Base-by-base conservation (phyloP, 2,113 vertebrate genomes). In the Geococcyx californianus region DNA sequence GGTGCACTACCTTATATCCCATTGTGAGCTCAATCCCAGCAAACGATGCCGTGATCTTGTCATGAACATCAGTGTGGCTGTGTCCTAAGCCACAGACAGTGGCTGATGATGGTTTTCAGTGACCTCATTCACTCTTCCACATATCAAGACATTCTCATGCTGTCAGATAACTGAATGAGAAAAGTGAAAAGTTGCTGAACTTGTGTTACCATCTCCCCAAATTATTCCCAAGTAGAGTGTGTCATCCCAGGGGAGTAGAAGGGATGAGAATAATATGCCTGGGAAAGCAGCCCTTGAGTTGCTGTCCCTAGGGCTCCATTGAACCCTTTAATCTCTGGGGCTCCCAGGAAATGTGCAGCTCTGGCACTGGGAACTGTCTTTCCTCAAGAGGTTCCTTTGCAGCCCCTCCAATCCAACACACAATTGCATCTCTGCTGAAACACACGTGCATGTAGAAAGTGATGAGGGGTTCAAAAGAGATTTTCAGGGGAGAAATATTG, bases 381-480 rank as follows among this genome's bases (percentile, higher is more conserved):
- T 78, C 33, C 28, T 68, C 6, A 3, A 21, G 42, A 47, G 11
- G 60, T 40, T 78, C 9, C 16, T 54, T 63, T 0, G 0, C 49
- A 74, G 21, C 11, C 11, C 11, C 28, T 78, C 44, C 55, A 47
- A 21, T 31, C 47, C 2, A 1, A 18, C 59, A 45, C 38, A 82
- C 11, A 2, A 8, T 54, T 66, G 25, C 9, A 20, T 33, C 40
- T 81, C 26, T 60, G 34, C 31, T 72, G 19, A n/a, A 85, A 11
- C 11, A 60, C 55, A 18, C 1, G 0, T 56, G 14, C 33, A 31
- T n/a, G 33, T 38, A 51, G 24, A 31, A n/a, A 56, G 33, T 0
- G 3, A n/a, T 13, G 1, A 74, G 36, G 24, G 13, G 31, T 31
- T 79, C 33, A 13, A 38, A 67, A 56, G 11, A 25, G 16, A 10